A percentile compares a stretch with the other conserved stretches of the same genome.
Evolutionary conservation across 35 echinoderm and acorn worm genomes (phyloP).

Genomic region (Lytechinus pictus): DNA sequence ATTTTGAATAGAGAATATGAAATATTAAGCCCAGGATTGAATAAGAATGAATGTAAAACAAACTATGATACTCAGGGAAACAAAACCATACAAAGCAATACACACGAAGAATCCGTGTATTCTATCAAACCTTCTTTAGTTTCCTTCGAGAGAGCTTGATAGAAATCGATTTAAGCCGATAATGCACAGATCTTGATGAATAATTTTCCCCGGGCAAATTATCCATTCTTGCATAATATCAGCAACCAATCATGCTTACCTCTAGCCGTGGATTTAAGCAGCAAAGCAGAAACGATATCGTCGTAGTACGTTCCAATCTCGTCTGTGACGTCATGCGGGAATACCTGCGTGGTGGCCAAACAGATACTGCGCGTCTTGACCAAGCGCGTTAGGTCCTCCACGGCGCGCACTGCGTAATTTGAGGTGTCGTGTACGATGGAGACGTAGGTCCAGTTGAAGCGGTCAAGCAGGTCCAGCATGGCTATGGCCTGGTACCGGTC

Average conservation of each 20-base stretch:
- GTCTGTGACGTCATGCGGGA: conserved; percentile 68
- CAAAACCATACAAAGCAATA: too few species aligned
- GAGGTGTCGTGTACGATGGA: conserved; percentile 95
- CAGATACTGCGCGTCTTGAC: conserved; percentile 69
- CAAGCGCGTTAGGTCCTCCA: conserved; percentile 65
- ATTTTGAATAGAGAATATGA: too few species aligned
- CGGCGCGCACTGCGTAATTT: conserved; percentile 82
- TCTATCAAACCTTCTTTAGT: too few species aligned
- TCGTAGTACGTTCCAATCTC: conserved; percentile 55
- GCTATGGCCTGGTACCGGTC: conserved; percentile 80
- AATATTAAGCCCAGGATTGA: too few species aligned
- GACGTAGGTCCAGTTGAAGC: conserved; percentile 98
- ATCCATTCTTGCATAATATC: too few species aligned
- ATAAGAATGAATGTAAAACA: too few species aligned
- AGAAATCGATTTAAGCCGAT: too few species aligned
- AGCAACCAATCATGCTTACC: conserved; percentile 39
- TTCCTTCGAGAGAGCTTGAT: too few species aligned
- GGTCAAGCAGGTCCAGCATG: conserved; percentile 77
- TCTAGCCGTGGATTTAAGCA: conserved; percentile 55
- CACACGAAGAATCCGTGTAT: too few species aligned
- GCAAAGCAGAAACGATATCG: conserved; percentile 58
- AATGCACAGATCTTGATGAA: too few species aligned
- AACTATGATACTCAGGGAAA: too few species aligned
- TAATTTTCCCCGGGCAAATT: too few species aligned
- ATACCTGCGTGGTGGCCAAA: conserved; percentile 66